Conservation (phyloP, 2,888 invertebrate genomes). For the Sipha maydis region DNA sequence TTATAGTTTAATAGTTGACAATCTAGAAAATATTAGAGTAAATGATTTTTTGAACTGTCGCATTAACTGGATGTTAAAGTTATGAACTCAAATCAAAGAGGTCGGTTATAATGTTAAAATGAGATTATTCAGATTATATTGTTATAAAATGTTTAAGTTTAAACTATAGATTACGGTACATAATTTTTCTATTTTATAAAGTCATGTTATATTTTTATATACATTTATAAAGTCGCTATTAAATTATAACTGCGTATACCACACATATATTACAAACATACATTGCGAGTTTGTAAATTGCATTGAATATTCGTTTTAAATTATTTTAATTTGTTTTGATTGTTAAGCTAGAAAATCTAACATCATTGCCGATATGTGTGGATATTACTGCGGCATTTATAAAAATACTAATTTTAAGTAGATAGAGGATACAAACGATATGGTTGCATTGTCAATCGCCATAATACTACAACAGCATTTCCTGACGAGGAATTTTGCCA, state of each 20-base stretch:
- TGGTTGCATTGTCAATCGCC: neutral
- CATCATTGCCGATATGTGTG: too few relatives aligned
- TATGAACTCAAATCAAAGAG: too few relatives aligned
- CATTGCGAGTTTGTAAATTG: neutral
- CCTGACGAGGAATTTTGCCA: neutral
- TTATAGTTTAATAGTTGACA: too few relatives aligned
- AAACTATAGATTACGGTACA: too few relatives aligned
- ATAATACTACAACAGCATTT: neutral
- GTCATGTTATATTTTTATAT: too few relatives aligned
- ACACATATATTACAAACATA: neutral
- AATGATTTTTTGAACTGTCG: too few relatives aligned
- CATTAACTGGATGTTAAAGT: too few relatives aligned
- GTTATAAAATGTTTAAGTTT: too few relatives aligned
- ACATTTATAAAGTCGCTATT: too few relatives aligned
- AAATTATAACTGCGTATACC: neutral
- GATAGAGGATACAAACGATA: neutral
- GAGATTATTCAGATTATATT: too few relatives aligned
- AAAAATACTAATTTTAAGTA: constrained; percentile 2
- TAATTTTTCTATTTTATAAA: neutral
- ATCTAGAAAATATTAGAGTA: too few relatives aligned
- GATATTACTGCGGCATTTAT: neutral
- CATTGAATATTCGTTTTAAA: constrained; percentile 6
- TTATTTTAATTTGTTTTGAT: constrained; percentile 5
- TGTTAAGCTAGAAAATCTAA: neutral
- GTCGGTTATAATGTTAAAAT: too few relatives aligned